Evolutionary conservation across 2,113 vertebrate genomes (phyloP), one percentile per base, ranked within the genome.

Genomic region (Myodes glareolus): DNA sequence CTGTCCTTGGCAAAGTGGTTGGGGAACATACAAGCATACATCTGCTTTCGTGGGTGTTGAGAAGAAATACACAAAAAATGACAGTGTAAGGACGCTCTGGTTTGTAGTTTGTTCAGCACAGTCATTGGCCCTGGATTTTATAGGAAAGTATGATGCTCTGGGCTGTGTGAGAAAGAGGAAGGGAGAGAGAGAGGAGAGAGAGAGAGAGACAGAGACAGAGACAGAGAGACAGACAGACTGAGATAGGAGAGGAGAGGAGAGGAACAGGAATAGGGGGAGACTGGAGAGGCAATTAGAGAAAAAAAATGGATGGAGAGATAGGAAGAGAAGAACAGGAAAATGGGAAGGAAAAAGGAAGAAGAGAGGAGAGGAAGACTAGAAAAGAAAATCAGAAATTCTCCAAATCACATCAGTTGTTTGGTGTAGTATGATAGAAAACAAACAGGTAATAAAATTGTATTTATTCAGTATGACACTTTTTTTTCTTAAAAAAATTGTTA

Each of bases 1-100:
- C 12, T 91, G 87, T 77, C 95, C 91, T 96, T 87, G 85, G 7
- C 77, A 85, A 21, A 58, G 50, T 50, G 76, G 65, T 39, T 89
- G 50, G 58, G 10, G 42, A 73, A 58, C 55, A 58, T 19, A 58
- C 55, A 58, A 96, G 61, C 42, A n/a, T 36, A 17, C 61, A 75
- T 52, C 50, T 70, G 76, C 77, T 94, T 75, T 73, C 45, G 0
- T 67, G 42, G 5, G 19, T 90, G 36, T 91, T 94, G 67, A 36
- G 29, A 65, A 94, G 73, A 92, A 96, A 90, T 42, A 77, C 67
- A 93, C 65, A 67, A 90, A 93, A 76, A 72, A 9, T 21, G 12
- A n/a, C 17, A 16, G 25, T 33, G 21, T 75, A 80, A 77, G 39
- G n/a, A 67, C 63, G 55, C 39, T 50, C 21, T 55, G 3, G 11